Conservation (phyloP, 2,797 vertebrate species). For the Gastrophryne carolinensis region DNA sequence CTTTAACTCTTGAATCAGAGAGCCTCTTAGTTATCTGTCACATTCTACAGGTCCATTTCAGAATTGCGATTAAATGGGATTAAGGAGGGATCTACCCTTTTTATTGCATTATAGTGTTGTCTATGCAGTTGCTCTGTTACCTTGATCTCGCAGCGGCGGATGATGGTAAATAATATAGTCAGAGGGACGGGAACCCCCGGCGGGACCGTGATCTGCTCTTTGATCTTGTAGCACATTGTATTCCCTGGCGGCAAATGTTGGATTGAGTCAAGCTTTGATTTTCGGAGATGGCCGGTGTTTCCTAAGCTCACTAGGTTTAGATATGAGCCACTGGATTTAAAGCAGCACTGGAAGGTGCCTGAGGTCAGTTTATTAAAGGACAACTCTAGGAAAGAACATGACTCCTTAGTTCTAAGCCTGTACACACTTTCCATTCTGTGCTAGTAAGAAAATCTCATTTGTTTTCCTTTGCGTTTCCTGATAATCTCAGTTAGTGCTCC, state of each 20-base stretch:
- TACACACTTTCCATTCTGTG: too few species aligned
- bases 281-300: too few species aligned
- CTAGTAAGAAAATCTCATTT: too few species aligned
- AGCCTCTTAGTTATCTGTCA: conserved; percentile 2
- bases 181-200: not conserved
- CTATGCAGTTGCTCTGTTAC: not conserved
- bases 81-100: conserved; percentile 2
- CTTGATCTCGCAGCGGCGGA: not conserved
- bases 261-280: not conserved
- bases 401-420: too few species aligned
- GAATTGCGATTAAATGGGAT: not conserved
- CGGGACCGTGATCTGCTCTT: not conserved
- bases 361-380: too few species aligned
- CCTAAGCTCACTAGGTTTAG: too few species aligned
- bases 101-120: not conserved
- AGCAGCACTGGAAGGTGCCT: too few species aligned
- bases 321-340: too few species aligned
- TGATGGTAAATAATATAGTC: not conserved
- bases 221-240: not conserved
- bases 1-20: too few species aligned
- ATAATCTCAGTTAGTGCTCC: too few species aligned
- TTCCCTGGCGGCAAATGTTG: not conserved
- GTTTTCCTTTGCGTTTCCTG: too few species aligned
- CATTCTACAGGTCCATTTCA: not conserved
- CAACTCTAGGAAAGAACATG: too few species aligned